Evolutionary conservation across 2,113 vertebrate genomes (phyloP).

Genomic region (Hippocampus abdominalis): DNA sequence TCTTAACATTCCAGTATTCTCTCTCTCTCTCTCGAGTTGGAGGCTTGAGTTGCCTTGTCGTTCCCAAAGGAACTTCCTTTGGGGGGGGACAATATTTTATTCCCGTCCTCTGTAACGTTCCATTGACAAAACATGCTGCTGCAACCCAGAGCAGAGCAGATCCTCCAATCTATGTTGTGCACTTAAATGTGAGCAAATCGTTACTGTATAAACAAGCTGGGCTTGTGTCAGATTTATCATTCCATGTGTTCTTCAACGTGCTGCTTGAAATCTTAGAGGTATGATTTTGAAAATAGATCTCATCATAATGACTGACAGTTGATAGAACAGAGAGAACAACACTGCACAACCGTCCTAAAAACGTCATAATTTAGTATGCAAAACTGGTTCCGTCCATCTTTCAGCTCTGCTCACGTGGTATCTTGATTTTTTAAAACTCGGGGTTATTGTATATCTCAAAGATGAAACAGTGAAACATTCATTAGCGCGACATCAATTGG

Average conservation of each 20-base stretch:
- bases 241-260: constrained; percentile 25
- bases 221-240: constrained; percentile 44
- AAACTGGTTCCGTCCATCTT: background rate
- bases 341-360: background rate
- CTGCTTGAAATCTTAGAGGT: constrained; percentile 38
- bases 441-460: background rate
- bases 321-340: constrained; percentile 8
- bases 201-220: constrained; percentile 55
- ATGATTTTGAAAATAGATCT: background rate
- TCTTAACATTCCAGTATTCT: constrained; percentile 41
- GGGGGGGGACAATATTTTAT: constrained; percentile 15
- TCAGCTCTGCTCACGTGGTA: background rate
- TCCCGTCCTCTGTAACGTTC: background rate
- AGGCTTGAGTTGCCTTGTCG: constrained; percentile 26
- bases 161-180: constrained; percentile 5
- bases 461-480: background rate
- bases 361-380: background rate
- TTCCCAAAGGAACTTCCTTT: constrained; percentile 8
- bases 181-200: constrained; percentile 6
- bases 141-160: constrained; percentile 3
- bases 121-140: constrained; percentile 5
- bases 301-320: constrained; percentile 2
- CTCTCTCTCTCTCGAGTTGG: constrained; percentile 21
- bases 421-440: background rate
- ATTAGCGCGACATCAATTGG: background rate